Percentiles rank a stretch among this genome's conserved stretches.
Evolutionary conservation across 2,113 vertebrate genomes (phyloP).

Genomic region (Datnioides undecimradiatus): DNA sequence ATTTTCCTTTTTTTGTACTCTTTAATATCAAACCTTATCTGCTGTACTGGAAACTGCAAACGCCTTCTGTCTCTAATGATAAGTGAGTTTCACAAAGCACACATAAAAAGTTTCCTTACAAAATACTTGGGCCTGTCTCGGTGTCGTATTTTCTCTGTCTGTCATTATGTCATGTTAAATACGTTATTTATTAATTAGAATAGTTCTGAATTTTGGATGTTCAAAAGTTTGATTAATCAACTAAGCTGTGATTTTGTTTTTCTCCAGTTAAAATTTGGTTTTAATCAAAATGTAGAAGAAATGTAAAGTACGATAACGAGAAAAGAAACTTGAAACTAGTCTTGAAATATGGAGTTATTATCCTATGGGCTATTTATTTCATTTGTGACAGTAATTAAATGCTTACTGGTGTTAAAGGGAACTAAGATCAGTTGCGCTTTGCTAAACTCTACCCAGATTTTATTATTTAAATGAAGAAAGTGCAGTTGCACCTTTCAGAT

Average conservation of each 20-base stretch:
- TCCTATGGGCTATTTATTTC: no score
- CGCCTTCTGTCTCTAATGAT: slow-evolving; percentile 84
- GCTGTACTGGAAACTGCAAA: slow-evolving; percentile 87
- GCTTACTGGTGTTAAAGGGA: no score
- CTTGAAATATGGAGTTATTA: no score
- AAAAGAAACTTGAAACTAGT: no score
- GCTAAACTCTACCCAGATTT: no score
- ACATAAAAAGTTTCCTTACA: slow-evolving; percentile 88
- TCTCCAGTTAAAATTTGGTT: neutral
- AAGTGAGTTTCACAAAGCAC: slow-evolving; percentile 85
- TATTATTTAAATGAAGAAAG: no score
- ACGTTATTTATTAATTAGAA: neutral
- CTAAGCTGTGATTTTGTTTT: neutral
- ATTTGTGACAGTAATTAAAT: no score
- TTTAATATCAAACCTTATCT: slow-evolving; percentile 87
- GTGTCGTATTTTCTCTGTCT: neutral
- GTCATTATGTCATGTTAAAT: neutral
- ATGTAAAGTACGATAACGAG: no score
- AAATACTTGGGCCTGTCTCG: slow-evolving; percentile 62
- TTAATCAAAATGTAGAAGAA: neutral
- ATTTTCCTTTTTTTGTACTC: slow-evolving; percentile 84
- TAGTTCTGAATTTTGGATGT: neutral
- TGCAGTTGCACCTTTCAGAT: no score
- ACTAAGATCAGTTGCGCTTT: no score
- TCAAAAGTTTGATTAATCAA: neutral